Base-by-base conservation (phyloP, 2,797 vertebrate species). In the Numenius phaeopus region DNA sequence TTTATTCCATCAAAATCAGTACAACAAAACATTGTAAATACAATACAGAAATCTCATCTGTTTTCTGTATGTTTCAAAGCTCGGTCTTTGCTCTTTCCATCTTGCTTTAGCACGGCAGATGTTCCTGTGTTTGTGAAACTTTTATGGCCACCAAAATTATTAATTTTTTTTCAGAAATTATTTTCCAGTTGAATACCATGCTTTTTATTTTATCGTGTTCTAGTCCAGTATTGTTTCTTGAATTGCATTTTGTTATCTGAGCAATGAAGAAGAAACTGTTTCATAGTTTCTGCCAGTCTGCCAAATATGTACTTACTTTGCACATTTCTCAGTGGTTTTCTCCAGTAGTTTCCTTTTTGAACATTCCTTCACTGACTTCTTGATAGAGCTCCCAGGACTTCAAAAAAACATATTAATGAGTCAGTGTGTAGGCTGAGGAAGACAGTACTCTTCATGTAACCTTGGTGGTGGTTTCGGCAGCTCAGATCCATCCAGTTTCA, bases 351-450 rank as follows among this genome's bases (percentile, higher is more conserved):
- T 95, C 42, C 52, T 77, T 90, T 94, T 64, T 87, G 57, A 93
- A 71, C 81, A 90, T 92, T 93, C 78, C 83, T 94, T 95, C 57
- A 55, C 42, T 71, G 27, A 52, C 57, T 71, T 96, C 81, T 87
- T 83, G 64, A 95, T 13, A 90, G 39, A 92, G 71, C 42, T 85
- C 69, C 73, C 40, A 95, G 52, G 44, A 80, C 81, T 92, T 93
- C 42, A 96, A 89, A 91, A 89, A 93, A 67, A 49, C 7, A 6
- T 34, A 26, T 50, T 89, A 92, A 69, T 71, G 66, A 91, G 75
- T 94, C 83, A 90, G 37, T 47, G 71, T 95, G 93, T 89, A 95
- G 83, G 93, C 78, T 94, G 86, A 84, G 52, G 47, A 89, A 82
- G 75, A 57, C 71, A 50, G 49, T 46, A 26, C 55, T 65, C 91